Conservation (phyloP, 2,888 invertebrate species). For the Julus scandinavius region DNA sequence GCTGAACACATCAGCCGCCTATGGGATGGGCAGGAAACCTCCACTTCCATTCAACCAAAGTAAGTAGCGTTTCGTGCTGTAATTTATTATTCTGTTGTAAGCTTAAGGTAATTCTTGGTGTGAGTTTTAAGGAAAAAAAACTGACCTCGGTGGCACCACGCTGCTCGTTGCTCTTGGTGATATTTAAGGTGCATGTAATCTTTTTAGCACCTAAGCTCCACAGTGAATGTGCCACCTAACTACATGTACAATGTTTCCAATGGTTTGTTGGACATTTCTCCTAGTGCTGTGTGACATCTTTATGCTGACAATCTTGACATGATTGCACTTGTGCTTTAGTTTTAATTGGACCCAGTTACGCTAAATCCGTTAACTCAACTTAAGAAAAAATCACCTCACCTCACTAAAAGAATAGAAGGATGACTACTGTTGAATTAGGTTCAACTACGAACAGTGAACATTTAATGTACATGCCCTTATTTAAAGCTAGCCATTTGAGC, state of each 20-base stretch:
- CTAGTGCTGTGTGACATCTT: too few species aligned
- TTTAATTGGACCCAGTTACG: too few species aligned
- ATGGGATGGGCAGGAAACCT: slow-evolving; percentile 13
- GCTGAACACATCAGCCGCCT: background rate
- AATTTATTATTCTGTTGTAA: background rate
- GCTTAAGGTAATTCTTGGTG: slow-evolving; percentile 7
- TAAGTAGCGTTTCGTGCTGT: slow-evolving; percentile 12
- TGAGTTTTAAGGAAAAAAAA: background rate
- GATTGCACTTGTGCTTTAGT: too few species aligned
- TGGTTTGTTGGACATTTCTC: background rate
- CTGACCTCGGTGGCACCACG: background rate
- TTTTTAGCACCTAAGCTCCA: background rate
- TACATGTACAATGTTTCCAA: background rate
- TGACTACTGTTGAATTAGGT: too few species aligned
- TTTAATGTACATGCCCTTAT: too few species aligned
- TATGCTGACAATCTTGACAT: background rate
- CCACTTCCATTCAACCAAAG: slow-evolving; percentile 40
- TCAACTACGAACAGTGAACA: too few species aligned
- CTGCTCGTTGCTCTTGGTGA: background rate
- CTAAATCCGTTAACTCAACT: too few species aligned
- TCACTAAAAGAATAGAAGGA: too few species aligned
- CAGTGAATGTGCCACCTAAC: background rate
- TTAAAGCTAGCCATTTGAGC: too few species aligned
- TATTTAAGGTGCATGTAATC: background rate
- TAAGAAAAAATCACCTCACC: too few species aligned